Evolutionary conservation across 2,113 vertebrate species (phyloP).

Genomic region (Notarius lentiginosus): DNA sequence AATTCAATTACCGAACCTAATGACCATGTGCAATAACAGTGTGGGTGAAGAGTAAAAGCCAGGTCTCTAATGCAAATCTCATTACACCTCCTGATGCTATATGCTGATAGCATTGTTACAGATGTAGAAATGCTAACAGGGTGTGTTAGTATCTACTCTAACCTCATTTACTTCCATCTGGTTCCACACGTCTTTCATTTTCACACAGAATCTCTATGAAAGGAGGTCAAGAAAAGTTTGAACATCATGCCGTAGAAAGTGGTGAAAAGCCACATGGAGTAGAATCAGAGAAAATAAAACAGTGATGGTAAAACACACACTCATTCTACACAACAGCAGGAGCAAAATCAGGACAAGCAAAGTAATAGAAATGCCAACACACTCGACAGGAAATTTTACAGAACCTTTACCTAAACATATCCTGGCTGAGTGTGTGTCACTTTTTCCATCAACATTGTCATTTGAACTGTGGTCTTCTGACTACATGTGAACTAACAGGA

Average conservation of each 20-base stretch:
- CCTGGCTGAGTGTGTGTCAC: not conserved
- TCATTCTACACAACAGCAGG: not conserved
- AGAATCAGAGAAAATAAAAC: not conserved
- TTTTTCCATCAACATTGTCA: not conserved
- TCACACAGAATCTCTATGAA: not conserved
- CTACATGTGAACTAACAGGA: not conserved
- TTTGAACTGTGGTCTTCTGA: not conserved
- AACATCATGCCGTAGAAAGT: not conserved
- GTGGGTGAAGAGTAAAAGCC: not conserved
- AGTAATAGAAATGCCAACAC: not conserved
- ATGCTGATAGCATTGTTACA: not conserved
- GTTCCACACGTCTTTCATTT: not conserved
- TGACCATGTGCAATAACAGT: not conserved
- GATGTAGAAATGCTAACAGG: not conserved
- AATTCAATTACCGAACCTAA: not conserved
- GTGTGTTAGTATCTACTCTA: not conserved
- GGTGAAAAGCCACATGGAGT: not conserved
- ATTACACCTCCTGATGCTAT: not conserved
- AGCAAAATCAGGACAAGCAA: not conserved
- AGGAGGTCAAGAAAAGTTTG: not conserved
- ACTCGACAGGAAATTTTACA: not conserved
- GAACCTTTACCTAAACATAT: not conserved
- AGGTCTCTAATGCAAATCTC: not conserved
- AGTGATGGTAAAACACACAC: not conserved
- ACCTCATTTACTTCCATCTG: not conserved